These are phyloP conservation scores for Lasioglossum zephyrum DNA, from an alignment of 2,888 invertebrate genomes.

Conservation along the genomic window DNA sequence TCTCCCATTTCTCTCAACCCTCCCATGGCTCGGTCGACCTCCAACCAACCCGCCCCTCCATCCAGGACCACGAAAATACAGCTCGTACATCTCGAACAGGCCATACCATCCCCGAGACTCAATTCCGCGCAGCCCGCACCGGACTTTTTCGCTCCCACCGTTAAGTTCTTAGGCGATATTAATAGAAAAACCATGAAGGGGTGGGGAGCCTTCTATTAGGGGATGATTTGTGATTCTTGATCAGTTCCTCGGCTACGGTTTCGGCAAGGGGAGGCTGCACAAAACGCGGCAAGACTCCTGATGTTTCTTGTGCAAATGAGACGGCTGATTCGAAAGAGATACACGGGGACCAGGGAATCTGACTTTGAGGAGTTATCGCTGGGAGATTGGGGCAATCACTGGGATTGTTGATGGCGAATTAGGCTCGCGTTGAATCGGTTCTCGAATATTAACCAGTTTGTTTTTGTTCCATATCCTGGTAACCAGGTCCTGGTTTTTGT, in stretches of 20 bases:
- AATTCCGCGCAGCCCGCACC: constrained; percentile 66
- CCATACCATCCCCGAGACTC: constrained; percentile 53
- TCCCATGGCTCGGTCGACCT: constrained; percentile 53
- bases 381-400: not conserved
- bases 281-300: not conserved
- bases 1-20: constrained; percentile 43
- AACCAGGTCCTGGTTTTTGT: too few species aligned
- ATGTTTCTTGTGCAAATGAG: constrained; percentile 16
- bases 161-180: constrained; percentile 67
- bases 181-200: constrained; percentile 49
- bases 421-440: not conserved
- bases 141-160: constrained; percentile 72
- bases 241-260: not conserved
- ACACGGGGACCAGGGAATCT: not conserved
- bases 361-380: not conserved
- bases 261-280: not conserved
- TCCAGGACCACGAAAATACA: constrained; percentile 57
- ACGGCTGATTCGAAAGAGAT: not conserved
- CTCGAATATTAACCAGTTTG: not conserved
- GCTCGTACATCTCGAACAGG: constrained; percentile 70
- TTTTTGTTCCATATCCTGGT: too few species aligned
- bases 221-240: constrained; percentile 56
- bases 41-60: constrained; percentile 42
- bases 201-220: constrained; percentile 20
- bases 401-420: not conserved